These are phyloP conservation scores for Aurelia coerulea DNA, from an alignment of 30 jellyfish, hydroid and myxozoan genomes.

Conservation along the genomic window DNA sequence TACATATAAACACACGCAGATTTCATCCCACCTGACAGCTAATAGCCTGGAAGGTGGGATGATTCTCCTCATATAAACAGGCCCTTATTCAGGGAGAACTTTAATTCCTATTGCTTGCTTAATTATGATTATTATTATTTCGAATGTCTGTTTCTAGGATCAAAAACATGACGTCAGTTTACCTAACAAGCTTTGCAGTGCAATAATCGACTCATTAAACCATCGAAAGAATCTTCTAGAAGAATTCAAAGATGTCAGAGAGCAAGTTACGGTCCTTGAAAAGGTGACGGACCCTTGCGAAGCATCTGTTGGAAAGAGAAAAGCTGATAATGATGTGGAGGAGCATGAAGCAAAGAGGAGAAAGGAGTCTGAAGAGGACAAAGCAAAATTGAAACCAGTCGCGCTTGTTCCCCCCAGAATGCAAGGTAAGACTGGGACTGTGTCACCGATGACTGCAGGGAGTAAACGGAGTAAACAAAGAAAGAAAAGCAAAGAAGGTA, in stretches of 20 bases:
- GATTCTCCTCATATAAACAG: too few species aligned
- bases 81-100: too few species aligned
- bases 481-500: slow-evolving; percentile 25
- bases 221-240: slow-evolving; percentile 82
- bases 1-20: too few species aligned
- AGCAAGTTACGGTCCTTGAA: slow-evolving; percentile 78
- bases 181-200: slow-evolving; percentile 88
- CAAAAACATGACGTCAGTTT: slow-evolving; percentile 38
- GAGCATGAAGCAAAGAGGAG: slow-evolving; percentile 26
- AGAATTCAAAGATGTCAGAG: slow-evolving; percentile 61
- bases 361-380: slow-evolving; percentile 40
- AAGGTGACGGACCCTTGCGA: slow-evolving; percentile 42
- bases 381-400: slow-evolving; percentile 81
- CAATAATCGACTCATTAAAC: slow-evolving; percentile 77
- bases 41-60: too few species aligned
- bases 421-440: slow-evolving; percentile 23
- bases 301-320: slow-evolving; percentile 30
- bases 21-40: too few species aligned
- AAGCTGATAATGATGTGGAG: slow-evolving; percentile 15
- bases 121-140: too few species aligned
- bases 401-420: slow-evolving; percentile 97
- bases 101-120: too few species aligned
- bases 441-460: slow-evolving; percentile 12
- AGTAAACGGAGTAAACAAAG: slow-evolving; percentile 41
- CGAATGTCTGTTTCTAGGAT: neutral